These are phyloP conservation scores for Lumbricus terrestris DNA, from an alignment of 2,888 invertebrate species.

Conservation along the genomic window DNA sequence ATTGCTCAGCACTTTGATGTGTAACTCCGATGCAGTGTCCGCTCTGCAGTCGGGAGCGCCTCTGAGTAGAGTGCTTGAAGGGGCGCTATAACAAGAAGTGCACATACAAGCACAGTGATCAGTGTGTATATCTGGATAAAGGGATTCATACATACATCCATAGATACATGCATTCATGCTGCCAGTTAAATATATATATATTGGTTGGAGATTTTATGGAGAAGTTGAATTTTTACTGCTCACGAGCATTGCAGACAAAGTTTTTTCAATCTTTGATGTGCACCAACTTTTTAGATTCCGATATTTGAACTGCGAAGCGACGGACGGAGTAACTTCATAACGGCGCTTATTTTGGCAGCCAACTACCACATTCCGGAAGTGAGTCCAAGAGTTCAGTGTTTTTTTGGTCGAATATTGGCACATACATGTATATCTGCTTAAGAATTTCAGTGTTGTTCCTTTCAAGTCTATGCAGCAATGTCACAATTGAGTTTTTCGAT, in stretches of 20 bases:
- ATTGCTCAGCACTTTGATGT: too few relatives aligned
- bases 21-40: too few relatives aligned
- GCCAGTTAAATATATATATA: too few relatives aligned
- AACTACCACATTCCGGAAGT: constrained; percentile 89
- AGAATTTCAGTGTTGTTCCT: background rate
- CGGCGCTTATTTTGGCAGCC: constrained; percentile 85
- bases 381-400: constrained; percentile 45
- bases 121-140: too few relatives aligned
- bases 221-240: background rate
- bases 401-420: background rate
- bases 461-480: background rate
- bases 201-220: too few relatives aligned
- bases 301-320: constrained; percentile 91
- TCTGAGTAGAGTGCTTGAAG: too few relatives aligned
- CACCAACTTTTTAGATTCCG: constrained; percentile 71
- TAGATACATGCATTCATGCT: too few relatives aligned
- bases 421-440: background rate
- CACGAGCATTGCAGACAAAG: background rate
- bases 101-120: too few relatives aligned
- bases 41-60: too few relatives aligned
- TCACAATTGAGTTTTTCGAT: background rate
- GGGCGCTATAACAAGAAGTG: too few relatives aligned
- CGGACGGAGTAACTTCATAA: constrained; percentile 87
- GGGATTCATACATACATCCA: too few relatives aligned
- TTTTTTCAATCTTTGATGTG: background rate